Percentiles rank a stretch among this genome's conserved stretches.
phyloP scores from a whole-genome alignment of 2,888 invertebrate genomes.

The Eudemis profundana region DNA sequence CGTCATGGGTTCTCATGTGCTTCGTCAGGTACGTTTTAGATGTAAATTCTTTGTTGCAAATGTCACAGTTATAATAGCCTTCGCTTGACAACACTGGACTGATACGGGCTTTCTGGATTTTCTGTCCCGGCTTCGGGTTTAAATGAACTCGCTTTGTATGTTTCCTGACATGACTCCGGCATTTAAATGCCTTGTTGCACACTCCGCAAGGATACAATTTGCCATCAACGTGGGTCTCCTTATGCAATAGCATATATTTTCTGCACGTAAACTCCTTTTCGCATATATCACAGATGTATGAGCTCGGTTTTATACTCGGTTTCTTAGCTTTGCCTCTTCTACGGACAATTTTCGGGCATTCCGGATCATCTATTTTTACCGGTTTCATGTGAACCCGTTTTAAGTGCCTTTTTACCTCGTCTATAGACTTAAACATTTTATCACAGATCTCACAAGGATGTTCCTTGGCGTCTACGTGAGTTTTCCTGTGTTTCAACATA shows the following conservation, averaged over 20 bases:
- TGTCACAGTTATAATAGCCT: slow-evolving; percentile 48
- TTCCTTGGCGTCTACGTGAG: slow-evolving; percentile 48
- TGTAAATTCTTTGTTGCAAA: slow-evolving; percentile 56
- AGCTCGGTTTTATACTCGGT: neutral
- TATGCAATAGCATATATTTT: slow-evolving; percentile 11
- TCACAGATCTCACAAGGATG: slow-evolving; percentile 53
- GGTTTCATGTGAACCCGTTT: slow-evolving; percentile 53
- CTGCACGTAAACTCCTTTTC: slow-evolving; percentile 12
- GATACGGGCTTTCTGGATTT: too few relatives aligned
- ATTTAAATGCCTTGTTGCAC: slow-evolving; percentile 58
- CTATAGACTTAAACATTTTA: slow-evolving; percentile 53
- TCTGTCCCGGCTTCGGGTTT: neutral
- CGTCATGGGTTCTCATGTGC: slow-evolving; percentile 55
- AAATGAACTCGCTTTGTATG: slow-evolving; percentile 55
- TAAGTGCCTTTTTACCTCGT: slow-evolving; percentile 56
- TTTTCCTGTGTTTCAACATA: slow-evolving; percentile 55
- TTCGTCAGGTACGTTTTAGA: slow-evolving; percentile 55
- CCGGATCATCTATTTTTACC: neutral
- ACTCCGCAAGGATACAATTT: slow-evolving; percentile 48
- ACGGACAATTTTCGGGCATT: neutral
- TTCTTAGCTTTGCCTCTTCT: slow-evolving; percentile 48
- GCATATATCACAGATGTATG: slow-evolving; percentile 1
- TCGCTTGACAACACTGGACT: slow-evolving; percentile 41
- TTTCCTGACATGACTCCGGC: slow-evolving; percentile 54
- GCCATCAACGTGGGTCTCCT: slow-evolving; percentile 10